These are phyloP conservation scores for Toxonevra muliebris DNA, from an alignment of 2,888 invertebrate genomes.

Conservation along the genomic window DNA sequence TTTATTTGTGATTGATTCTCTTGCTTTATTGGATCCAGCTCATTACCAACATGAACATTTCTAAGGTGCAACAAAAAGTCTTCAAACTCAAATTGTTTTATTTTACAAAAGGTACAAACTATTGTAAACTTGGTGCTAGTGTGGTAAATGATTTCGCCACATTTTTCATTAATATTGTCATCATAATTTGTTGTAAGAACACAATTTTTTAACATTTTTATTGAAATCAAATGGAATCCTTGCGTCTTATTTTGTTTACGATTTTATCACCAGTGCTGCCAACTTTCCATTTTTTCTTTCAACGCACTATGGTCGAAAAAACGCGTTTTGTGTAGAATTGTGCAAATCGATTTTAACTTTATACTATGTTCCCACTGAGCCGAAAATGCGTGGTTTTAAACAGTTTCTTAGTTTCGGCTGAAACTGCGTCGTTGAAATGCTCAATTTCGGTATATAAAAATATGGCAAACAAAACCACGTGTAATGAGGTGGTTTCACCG, in stretches of 20 bases:
- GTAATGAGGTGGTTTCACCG: too few species aligned
- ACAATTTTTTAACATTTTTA: conserved; percentile 38
- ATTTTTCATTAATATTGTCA: conserved; percentile 46
- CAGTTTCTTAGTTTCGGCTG: too few species aligned
- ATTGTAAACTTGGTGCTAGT: conserved; percentile 50
- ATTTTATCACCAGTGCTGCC: conserved; percentile 1
- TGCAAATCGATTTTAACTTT: too few species aligned
- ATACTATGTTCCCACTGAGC: too few species aligned
- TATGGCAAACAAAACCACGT: too few species aligned
- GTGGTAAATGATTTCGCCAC: conserved; percentile 57
- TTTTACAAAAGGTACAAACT: conserved; percentile 50
- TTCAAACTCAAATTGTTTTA: conserved; percentile 53
- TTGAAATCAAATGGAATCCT: neutral
- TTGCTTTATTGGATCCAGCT: conserved; percentile 19
- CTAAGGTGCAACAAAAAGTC: conserved; percentile 54
- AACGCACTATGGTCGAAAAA: too few species aligned
- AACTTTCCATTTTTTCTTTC: conserved; percentile 2
- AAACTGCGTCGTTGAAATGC: too few species aligned
- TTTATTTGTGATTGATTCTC: neutral
- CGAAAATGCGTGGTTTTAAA: too few species aligned
- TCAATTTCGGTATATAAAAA: too few species aligned
- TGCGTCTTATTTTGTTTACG: conserved; percentile 17
- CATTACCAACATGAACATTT: conserved; percentile 42
- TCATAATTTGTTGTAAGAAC: conserved; percentile 21
- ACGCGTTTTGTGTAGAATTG: too few species aligned